Evolutionary conservation across 2,888 invertebrate species (phyloP), one percentile per base, ranked within the genome.

Genomic region (Tipula unca): DNA sequence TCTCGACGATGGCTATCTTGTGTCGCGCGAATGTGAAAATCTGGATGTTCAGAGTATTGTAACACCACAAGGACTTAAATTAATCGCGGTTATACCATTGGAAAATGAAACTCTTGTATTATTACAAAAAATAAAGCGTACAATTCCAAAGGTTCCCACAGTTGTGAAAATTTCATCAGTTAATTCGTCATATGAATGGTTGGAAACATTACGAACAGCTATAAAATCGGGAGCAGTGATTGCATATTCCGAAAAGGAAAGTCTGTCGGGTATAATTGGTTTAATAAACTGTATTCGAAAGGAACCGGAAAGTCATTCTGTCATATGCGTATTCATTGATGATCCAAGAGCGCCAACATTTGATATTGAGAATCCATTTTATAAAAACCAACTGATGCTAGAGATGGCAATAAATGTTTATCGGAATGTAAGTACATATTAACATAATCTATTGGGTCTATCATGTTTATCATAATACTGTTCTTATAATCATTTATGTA

Each of bases 261-360:
- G 92, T 1, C 91, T 94, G 6, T 96, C 93, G 89, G 99, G 99
- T 14, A 92, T 98, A 0, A 89, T 97, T 29, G 99, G 99, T n/a
- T 91, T 98, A 86, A 94, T 96, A 0, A 97, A 97, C 88, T 98
- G 98, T 90, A 90, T 99, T 32, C 92, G 95, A 86, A 94, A 93
- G 88, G 98, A 98, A 89, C 94, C 95, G 0, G 95, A 95, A 87
- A 95, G 96, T 84, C 92, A 93, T 87, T 89, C 93, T 0, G 91
- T 94, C 0, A 92, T 92, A 85, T 94, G 94, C 86, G 89, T 96
- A 5, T 92, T 95, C 48, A 93, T 96, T 86, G 89, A 94, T 87
- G 94, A 94, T 87, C 89, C 91, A 0, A 91, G 92, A 1, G 95
- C 94, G 0, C 95, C 95, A 0, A 89, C 91, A 1, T 96, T 96